Evolutionary conservation across 2,113 vertebrate genomes (phyloP).

Genomic region (Bolborhynchus lineola): DNA sequence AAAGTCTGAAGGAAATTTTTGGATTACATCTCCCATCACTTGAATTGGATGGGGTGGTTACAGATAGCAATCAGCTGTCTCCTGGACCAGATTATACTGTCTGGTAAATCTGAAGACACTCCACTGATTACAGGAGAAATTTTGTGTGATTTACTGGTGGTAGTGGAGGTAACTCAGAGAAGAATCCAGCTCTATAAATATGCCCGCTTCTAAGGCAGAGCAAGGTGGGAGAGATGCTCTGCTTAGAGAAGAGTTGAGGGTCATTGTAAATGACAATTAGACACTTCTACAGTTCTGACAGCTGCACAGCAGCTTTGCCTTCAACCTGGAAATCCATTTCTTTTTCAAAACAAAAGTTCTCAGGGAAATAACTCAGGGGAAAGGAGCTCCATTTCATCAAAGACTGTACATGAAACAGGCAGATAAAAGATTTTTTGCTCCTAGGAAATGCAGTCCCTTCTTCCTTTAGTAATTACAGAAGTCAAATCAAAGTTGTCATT

Average conservation of each 20-base stretch:
- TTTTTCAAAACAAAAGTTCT: slow-evolving; percentile 41
- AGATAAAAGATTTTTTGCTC: slow-evolving; percentile 47
- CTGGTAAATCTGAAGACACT: slow-evolving; percentile 53
- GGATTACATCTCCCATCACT: slow-evolving; percentile 30
- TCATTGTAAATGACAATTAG: slow-evolving; percentile 21
- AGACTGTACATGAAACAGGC: neutral
- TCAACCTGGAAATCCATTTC: slow-evolving; percentile 16
- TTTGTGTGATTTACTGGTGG: slow-evolving; percentile 39
- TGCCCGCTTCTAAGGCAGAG: neutral
- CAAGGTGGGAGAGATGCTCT: neutral
- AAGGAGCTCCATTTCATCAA: slow-evolving; percentile 20
- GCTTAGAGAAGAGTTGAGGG: neutral
- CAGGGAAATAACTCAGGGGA: neutral
- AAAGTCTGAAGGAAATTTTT: slow-evolving; percentile 46
- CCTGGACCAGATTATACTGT: slow-evolving; percentile 40
- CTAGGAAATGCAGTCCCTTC: neutral
- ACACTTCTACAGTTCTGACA: neutral
- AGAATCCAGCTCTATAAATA: neutral
- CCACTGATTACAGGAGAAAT: slow-evolving; percentile 42
- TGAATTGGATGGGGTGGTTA: slow-evolving; percentile 40
- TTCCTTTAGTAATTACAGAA: slow-evolving; percentile 37
- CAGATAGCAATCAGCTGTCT: slow-evolving; percentile 60
- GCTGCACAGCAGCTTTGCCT: neutral
- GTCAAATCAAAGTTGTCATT: slow-evolving; percentile 55
- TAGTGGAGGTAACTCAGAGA: neutral